Conservation (phyloP, 1,140 invertebrate genomes). For the Sycophila sp. region DNA sequence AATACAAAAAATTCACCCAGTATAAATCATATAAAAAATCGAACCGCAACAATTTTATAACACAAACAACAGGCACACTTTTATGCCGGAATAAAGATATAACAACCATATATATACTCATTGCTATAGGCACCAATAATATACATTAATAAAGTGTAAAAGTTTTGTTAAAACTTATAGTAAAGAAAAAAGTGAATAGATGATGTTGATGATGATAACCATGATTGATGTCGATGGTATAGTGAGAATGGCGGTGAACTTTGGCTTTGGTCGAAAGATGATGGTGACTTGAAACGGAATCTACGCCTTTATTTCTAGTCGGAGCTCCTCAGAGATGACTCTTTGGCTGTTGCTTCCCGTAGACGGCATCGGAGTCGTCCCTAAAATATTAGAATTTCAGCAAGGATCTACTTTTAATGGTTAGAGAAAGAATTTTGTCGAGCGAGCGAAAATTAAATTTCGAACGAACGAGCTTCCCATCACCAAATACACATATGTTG, state of each 20-base stretch:
- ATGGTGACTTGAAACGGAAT: conserved; percentile 35
- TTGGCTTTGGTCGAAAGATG: conserved; percentile 43
- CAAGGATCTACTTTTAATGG: too few relatives aligned
- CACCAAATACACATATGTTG: too few relatives aligned
- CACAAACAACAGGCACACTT: too few relatives aligned
- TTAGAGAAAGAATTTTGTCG: background rate
- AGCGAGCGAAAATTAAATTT: too few relatives aligned
- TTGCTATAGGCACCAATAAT: background rate
- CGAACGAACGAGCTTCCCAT: too few relatives aligned
- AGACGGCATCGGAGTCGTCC: conserved; percentile 44
- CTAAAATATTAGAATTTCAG: conserved; percentile 47
- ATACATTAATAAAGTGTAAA: background rate
- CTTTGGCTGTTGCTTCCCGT: conserved; percentile 44
- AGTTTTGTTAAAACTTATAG: background rate
- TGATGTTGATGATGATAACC: too few relatives aligned
- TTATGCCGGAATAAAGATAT: too few relatives aligned
- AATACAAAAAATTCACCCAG: conserved; percentile 9
- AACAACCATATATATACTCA: too few relatives aligned
- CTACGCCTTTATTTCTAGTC: conserved; percentile 22
- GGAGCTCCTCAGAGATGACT: conserved; percentile 55
- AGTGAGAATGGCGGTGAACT: conserved; percentile 19
- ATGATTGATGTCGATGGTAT: too few relatives aligned
- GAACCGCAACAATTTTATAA: background rate
- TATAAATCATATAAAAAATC: background rate
- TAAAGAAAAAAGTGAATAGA: too few relatives aligned